These are phyloP conservation scores for Drosophila nannoptera DNA, from an alignment of 1,140 invertebrate species.

Conservation along the genomic window DNA sequence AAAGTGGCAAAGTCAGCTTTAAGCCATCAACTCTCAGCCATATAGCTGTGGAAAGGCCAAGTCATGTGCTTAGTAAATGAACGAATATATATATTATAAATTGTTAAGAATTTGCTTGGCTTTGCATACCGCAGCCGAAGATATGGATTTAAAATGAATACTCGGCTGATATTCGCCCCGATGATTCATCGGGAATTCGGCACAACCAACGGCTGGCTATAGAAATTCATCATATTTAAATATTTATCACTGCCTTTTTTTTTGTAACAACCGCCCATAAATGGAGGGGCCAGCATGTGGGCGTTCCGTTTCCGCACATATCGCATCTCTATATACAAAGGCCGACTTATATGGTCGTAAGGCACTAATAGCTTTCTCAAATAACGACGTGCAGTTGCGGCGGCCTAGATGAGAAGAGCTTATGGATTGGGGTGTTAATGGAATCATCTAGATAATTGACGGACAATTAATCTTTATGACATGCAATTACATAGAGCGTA, in stretches of 20 bases:
- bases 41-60: not conserved
- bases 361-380: constrained; percentile 28
- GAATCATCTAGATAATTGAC: constrained; percentile 14
- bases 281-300: constrained; percentile 26
- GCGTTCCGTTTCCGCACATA: constrained; percentile 19
- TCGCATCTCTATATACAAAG: not conserved
- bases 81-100: not conserved
- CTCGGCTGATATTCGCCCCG: constrained; percentile 10
- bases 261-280: constrained; percentile 20
- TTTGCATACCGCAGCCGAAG: constrained; percentile 25
- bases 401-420: constrained; percentile 4
- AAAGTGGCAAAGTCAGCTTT: no score
- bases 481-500: constrained; percentile 9
- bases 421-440: constrained; percentile 21
- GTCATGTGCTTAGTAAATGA: not conserved
- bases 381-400: constrained; percentile 9
- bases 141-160: constrained; percentile 18
- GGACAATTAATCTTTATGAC: not conserved
- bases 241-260: constrained; percentile 8
- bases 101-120: constrained; percentile 20
- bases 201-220: constrained; percentile 29
- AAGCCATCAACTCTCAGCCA: not conserved
- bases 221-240: constrained; percentile 40
- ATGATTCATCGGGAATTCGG: constrained; percentile 36
- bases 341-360: constrained; percentile 24